These are phyloP conservation scores for Protodeltote pygarga DNA, from an alignment of 2,888 invertebrate genomes.

Conservation along the genomic window DNA sequence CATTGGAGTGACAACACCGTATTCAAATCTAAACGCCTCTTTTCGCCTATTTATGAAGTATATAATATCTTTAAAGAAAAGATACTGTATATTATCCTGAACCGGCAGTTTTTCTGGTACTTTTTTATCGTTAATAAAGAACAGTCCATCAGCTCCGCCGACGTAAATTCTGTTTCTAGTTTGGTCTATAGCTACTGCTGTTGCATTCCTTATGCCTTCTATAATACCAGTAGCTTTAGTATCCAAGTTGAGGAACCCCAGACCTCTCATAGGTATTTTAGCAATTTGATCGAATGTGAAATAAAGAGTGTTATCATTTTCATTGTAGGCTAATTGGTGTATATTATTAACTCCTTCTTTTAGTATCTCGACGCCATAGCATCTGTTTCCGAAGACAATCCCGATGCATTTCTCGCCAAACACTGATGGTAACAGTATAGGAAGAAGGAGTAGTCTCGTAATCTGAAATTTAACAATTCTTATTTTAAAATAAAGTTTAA, in stretches of 20 bases:
- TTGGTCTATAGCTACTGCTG: constrained; percentile 71
- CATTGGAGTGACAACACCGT: constrained; percentile 59
- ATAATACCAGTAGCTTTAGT: constrained; percentile 61
- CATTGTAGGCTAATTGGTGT: constrained; percentile 65
- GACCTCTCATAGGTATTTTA: constrained; percentile 50
- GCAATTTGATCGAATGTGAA: constrained; percentile 74
- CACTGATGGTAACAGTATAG: constrained; percentile 48
- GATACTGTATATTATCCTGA: constrained; percentile 63
- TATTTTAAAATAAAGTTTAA: not conserved
- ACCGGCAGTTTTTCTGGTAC: constrained; percentile 68
- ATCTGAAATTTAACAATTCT: constrained; percentile 28
- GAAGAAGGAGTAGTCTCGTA: constrained; percentile 51
- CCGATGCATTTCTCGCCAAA: constrained; percentile 65
- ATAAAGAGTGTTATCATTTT: constrained; percentile 71
- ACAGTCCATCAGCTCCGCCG: constrained; percentile 73
- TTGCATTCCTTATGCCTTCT: constrained; percentile 73
- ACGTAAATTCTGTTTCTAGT: constrained; percentile 68
- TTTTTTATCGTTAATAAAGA: constrained; percentile 64
- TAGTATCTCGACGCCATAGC: constrained; percentile 68
- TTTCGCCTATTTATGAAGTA: constrained; percentile 66
- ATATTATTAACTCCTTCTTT: constrained; percentile 74
- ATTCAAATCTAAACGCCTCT: constrained; percentile 70
- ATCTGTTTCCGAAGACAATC: constrained; percentile 65
- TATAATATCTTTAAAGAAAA: constrained; percentile 69
- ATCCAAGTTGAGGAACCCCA: constrained; percentile 67